These are phyloP conservation scores for Macropus fuliginosus DNA, from an alignment of 2,797 vertebrate species.

Conservation along the genomic window DNA sequence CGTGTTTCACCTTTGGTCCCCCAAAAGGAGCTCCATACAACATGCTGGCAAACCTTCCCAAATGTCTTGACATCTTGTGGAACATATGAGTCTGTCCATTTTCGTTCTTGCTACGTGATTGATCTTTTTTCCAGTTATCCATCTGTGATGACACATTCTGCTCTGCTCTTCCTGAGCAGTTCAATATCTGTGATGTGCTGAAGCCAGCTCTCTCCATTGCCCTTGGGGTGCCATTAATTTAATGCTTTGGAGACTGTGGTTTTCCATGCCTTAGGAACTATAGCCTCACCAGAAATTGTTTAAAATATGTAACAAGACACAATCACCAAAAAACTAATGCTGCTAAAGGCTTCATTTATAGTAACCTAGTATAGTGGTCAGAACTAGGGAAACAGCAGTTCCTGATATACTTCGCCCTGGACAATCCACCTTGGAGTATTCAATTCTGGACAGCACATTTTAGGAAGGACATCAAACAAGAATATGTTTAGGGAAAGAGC, in stretches of 20 bases:
- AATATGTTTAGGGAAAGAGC: neutral
- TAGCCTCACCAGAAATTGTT: neutral
- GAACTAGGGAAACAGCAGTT: neutral
- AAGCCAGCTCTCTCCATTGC: neutral
- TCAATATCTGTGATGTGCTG: neutral
- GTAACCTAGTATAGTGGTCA: neutral
- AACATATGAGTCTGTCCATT: neutral
- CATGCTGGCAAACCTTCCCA: neutral
- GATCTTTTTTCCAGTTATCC: neutral
- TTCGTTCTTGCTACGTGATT: neutral
- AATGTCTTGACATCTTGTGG: neutral
- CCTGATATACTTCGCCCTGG: neutral
- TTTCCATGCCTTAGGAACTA: neutral
- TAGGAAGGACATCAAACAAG: neutral
- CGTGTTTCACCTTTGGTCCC: neutral
- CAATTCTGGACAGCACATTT: neutral
- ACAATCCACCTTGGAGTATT: no score
- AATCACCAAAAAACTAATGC: neutral
- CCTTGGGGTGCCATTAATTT: neutral
- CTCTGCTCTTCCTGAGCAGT: neutral
- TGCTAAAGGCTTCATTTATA: neutral
- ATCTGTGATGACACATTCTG: neutral
- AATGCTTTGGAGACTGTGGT: neutral
- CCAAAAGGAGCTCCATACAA: neutral
- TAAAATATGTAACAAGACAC: neutral